phyloP scores from a whole-genome alignment of 2,113 vertebrate species.

The Haliaeetus leucogaster region DNA sequence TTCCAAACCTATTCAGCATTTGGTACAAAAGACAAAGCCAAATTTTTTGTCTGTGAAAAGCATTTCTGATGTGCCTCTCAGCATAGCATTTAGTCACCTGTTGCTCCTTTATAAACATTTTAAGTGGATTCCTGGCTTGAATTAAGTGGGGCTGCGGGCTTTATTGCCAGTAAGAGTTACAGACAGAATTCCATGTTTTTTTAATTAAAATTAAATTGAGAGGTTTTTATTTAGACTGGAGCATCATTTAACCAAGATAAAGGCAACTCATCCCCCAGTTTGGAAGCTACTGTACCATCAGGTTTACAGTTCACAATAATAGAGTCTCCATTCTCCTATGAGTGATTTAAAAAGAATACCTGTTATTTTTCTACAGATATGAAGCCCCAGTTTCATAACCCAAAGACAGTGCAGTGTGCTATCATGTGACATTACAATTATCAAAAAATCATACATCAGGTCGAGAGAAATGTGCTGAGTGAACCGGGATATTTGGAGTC shows the following conservation, averaged over 20 bases:
- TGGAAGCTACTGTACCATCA: not conserved
- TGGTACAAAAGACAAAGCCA: not conserved
- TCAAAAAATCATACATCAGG: not conserved
- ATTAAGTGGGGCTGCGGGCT: not conserved
- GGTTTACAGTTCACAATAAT: not conserved
- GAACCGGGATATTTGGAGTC: conserved; percentile 11
- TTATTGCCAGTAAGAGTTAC: not conserved
- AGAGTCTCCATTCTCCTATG: not conserved
- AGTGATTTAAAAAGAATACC: not conserved
- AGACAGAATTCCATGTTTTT: not conserved
- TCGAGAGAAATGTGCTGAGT: conserved; percentile 8
- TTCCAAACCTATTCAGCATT: not conserved
- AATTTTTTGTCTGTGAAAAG: not conserved
- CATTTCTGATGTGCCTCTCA: not conserved
- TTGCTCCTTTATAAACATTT: not conserved
- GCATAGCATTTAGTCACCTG: not conserved
- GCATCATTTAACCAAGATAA: not conserved
- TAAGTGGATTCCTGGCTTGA: not conserved
- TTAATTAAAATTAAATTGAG: not conserved
- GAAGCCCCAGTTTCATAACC: not conserved
- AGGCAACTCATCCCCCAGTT: not conserved
- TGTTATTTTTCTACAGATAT: not conserved
- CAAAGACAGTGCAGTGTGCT: not conserved
- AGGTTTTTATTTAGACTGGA: not conserved
- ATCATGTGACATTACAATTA: not conserved